Evolutionary conservation across 2,797 vertebrate species (phyloP).

Genomic region (Chaunax sp.): DNA sequence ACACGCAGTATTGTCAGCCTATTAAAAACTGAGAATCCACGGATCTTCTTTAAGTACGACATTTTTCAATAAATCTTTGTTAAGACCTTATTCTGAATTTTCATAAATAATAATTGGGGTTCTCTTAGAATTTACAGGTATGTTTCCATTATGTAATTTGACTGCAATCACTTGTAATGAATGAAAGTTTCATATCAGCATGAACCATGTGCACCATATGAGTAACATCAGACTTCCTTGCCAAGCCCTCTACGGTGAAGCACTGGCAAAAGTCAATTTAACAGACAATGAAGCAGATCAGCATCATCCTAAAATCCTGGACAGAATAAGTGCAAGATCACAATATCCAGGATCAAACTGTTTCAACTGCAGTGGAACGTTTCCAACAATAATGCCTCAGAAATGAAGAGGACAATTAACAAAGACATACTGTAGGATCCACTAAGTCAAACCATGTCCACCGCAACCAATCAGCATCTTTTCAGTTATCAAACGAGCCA

Average conservation of each 20-base stretch:
- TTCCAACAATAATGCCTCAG: not conserved
- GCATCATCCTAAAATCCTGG: too few species aligned
- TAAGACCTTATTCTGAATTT: too few species aligned
- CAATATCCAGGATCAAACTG: not conserved
- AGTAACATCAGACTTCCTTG: not conserved
- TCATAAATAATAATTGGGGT: rapidly evolving
- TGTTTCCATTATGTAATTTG: slow-evolving; percentile 7
- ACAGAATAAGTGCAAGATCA: not conserved
- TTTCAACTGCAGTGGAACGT: not conserved
- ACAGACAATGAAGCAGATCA: too few species aligned
- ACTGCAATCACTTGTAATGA: not conserved
- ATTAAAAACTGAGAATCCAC: slow-evolving; percentile 29
- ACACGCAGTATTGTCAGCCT: slow-evolving; percentile 28
- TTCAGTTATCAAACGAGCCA: not conserved
- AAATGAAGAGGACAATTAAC: not conserved
- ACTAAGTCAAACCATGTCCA: not conserved
- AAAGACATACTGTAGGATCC: not conserved
- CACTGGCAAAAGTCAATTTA: not conserved
- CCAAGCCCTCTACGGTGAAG: not conserved
- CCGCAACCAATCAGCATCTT: not conserved
- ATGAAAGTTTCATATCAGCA: too few species aligned
- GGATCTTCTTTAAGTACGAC: not conserved
- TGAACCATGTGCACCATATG: not conserved
- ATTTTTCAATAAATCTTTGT: not conserved
- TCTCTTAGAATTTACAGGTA: not conserved